phyloP scores from a whole-genome alignment of 2,888 invertebrate genomes.

The Eupeodes luniger region DNA sequence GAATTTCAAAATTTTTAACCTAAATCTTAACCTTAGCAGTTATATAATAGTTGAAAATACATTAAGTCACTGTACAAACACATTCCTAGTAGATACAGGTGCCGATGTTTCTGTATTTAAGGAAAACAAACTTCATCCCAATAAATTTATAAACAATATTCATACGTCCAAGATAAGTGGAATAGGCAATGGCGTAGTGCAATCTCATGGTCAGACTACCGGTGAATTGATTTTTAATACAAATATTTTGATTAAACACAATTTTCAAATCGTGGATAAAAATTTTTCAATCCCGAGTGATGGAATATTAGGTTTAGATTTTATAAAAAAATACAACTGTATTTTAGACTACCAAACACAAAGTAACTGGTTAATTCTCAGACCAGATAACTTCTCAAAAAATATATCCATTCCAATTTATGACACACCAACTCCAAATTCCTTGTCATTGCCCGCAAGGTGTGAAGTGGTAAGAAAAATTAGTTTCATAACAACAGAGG shows the following conservation, averaged over 20 bases:
- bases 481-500: neutral
- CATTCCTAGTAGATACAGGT: constrained; percentile 5
- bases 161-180: neutral
- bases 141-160: neutral
- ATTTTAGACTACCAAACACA: constrained; percentile 18
- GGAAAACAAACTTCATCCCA: neutral
- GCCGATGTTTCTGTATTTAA: constrained; percentile 13
- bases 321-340: constrained; percentile 28
- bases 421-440: neutral
- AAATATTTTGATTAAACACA: neutral
- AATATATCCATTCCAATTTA: neutral
- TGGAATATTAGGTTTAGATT: constrained; percentile 34
- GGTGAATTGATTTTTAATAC: constrained; percentile 9
- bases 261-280: constrained; percentile 14
- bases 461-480: constrained; percentile 9
- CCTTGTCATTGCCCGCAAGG: constrained; percentile 20
- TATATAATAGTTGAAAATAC: no score
- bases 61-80: no score
- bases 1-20: constrained; percentile 7
- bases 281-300: constrained; percentile 17
- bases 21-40: constrained; percentile 4
- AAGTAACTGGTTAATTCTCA: neutral
- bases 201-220: no score
- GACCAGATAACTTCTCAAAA: constrained; percentile 7
- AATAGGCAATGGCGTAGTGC: no score